These are phyloP conservation scores for Podarcis lilfordi DNA, from an alignment of 2,797 vertebrate species.

Conservation along the genomic window DNA sequence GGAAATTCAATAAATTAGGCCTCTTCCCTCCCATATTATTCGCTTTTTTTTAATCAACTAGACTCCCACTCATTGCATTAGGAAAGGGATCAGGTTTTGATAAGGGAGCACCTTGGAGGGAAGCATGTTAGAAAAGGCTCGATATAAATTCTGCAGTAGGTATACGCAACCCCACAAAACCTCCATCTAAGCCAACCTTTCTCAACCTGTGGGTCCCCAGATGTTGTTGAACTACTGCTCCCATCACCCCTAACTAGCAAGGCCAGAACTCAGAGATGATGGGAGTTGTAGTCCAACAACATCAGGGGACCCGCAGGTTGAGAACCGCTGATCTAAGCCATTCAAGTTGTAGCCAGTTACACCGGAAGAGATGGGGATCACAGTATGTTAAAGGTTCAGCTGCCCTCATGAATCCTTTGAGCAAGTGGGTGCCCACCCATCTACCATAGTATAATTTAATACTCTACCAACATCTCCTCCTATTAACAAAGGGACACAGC, in stretches of 20 bases:
- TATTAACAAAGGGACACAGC: too few species aligned
- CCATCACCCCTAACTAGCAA: too few species aligned
- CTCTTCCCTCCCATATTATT: neutral
- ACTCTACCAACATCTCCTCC: too few species aligned
- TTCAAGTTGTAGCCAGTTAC: neutral
- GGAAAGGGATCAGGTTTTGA: neutral
- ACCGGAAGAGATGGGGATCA: neutral
- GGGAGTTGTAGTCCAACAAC: too few species aligned
- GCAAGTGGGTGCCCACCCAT: neutral
- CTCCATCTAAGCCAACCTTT: neutral
- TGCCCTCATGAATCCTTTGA: neutral
- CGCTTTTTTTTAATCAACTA: neutral
- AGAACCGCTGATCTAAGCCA: neutral
- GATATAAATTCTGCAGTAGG: too few species aligned
- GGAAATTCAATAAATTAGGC: neutral
- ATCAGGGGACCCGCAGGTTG: too few species aligned
- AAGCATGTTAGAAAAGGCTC: neutral
- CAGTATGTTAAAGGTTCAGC: neutral
- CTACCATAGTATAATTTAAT: too few species aligned
- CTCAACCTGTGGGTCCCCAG: too few species aligned
- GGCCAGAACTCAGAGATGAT: too few species aligned
- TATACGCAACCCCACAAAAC: neutral
- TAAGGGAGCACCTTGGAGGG: neutral
- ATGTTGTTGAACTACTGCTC: too few species aligned
- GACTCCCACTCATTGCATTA: constrained; percentile 5